These are phyloP conservation scores for Heliopora coerulea DNA, from an alignment of 92 coral and sea anemone genomes.

Conservation along the genomic window DNA sequence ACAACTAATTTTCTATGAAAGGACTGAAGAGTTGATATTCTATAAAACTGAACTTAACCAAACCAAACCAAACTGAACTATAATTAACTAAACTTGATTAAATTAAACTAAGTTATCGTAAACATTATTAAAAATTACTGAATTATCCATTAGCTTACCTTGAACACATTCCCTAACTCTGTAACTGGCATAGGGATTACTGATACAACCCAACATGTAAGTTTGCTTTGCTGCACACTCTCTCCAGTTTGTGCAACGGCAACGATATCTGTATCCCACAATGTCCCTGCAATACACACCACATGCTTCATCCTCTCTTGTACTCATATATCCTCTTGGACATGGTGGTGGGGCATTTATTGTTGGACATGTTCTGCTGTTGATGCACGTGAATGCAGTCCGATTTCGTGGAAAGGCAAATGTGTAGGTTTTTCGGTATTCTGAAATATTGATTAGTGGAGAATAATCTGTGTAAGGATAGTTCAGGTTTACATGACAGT, in stretches of 20 bases:
- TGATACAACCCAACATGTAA: conserved; percentile 1
- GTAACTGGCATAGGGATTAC: background rate
- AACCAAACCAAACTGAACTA: too few species aligned
- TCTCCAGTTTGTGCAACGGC: conserved; percentile 30
- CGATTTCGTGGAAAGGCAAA: conserved; percentile 18
- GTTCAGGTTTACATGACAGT: too few species aligned
- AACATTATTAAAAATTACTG: too few species aligned
- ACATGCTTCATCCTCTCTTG: conserved; percentile 1
- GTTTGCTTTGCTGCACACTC: conserved; percentile 23
- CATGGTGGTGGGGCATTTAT: conserved; percentile 10
- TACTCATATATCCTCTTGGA: conserved; percentile 5
- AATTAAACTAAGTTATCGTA: too few species aligned
- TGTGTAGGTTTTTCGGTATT: conserved; percentile 11
- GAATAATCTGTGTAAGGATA: too few species aligned
- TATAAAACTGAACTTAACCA: too few species aligned
- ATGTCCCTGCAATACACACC: conserved; percentile 26
- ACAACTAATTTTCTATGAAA: too few species aligned
- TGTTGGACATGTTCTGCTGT: background rate
- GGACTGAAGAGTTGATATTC: too few species aligned
- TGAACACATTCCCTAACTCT: conserved; percentile 29
- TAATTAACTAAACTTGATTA: too few species aligned
- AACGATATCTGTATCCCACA: conserved; percentile 32
- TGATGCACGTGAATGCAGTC: conserved; percentile 5
- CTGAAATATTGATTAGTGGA: too few species aligned
- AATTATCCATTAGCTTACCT: too few species aligned